A percentile compares a stretch with the other conserved stretches of the same genome.
Evolutionary conservation across 1,140 invertebrate genomes (phyloP).

Genomic region (Zelostemma sp.): DNA sequence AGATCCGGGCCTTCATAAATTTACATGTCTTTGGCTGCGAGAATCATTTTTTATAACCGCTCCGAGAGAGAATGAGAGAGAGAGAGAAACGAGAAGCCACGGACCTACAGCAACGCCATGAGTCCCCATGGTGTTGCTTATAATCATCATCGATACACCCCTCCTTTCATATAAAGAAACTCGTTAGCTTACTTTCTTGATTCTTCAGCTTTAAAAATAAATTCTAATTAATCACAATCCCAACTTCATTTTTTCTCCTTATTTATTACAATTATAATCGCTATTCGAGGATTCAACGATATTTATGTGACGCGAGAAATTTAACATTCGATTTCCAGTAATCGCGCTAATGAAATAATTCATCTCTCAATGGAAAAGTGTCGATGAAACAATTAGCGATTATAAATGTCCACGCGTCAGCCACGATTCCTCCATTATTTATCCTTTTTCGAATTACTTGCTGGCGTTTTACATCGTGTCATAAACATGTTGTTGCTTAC

Average conservation of each 20-base stretch:
- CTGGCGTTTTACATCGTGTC: constrained; percentile 18
- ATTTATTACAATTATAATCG: constrained; percentile 8
- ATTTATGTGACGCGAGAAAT: not conserved
- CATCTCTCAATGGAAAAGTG: not conserved
- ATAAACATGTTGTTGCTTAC: constrained; percentile 42
- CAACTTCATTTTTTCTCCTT: constrained; percentile 26
- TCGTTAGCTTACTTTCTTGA: constrained; percentile 39
- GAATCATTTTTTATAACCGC: constrained; percentile 67
- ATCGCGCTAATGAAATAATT: not conserved
- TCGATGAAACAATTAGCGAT: not conserved
- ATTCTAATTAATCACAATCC: constrained; percentile 42
- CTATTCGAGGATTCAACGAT: not conserved
- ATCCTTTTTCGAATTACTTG: constrained; percentile 16
- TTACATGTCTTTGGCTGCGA: constrained; percentile 67
- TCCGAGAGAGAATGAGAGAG: constrained; percentile 52
- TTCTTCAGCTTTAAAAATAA: constrained; percentile 11
- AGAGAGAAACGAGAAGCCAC: constrained; percentile 48
- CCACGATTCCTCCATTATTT: not conserved
- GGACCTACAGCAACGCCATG: constrained; percentile 67
- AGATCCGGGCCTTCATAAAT: constrained; percentile 65
- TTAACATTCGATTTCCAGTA: not conserved
- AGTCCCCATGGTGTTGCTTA: constrained; percentile 64
- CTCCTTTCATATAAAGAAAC: constrained; percentile 40
- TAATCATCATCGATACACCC: constrained; percentile 66
- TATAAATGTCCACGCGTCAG: not conserved